A percentile compares a stretch with the other conserved stretches of the same genome.
phyloP scores from a whole-genome alignment of 1,140 invertebrate species.

The Choristoneura fumiferana region DNA sequence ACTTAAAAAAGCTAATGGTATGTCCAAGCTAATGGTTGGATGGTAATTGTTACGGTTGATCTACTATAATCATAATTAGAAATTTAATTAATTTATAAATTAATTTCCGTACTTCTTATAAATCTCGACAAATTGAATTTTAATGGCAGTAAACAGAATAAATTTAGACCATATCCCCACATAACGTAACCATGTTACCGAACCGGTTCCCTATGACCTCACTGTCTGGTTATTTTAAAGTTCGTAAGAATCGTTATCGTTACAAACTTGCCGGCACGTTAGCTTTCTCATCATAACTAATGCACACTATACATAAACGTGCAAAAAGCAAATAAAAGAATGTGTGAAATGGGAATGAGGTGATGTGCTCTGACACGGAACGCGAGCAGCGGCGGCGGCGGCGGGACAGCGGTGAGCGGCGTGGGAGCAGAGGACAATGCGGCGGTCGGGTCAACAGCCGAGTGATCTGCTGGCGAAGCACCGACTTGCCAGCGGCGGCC shows the following conservation, averaged over 20 bases:
- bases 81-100: too few relatives aligned
- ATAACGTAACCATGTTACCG: slow-evolving; percentile 18
- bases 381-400: slow-evolving; percentile 24
- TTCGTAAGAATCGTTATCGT: slow-evolving; percentile 25
- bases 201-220: slow-evolving; percentile 60
- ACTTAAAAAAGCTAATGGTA: too few relatives aligned
- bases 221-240: slow-evolving; percentile 51
- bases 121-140: slow-evolving; percentile 20
- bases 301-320: too few relatives aligned
- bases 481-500: slow-evolving; percentile 14
- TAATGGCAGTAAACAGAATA: slow-evolving; percentile 10
- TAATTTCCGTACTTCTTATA: background rate
- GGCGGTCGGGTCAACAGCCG: slow-evolving; percentile 57
- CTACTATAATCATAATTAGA: too few relatives aligned
- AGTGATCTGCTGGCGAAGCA: slow-evolving; percentile 43
- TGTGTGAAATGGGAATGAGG: slow-evolving; percentile 25
- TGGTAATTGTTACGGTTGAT: too few relatives aligned
- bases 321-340: slow-evolving; percentile 19
- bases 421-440: slow-evolving; percentile 56
- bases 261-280: background rate
- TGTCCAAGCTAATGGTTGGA: too few relatives aligned
- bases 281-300: background rate
- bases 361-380: slow-evolving; percentile 24
- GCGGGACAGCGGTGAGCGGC: slow-evolving; percentile 29
- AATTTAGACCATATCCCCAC: background rate